Conservation (phyloP, 2,113 vertebrate species). For the Phyllostomus hastatus region DNA sequence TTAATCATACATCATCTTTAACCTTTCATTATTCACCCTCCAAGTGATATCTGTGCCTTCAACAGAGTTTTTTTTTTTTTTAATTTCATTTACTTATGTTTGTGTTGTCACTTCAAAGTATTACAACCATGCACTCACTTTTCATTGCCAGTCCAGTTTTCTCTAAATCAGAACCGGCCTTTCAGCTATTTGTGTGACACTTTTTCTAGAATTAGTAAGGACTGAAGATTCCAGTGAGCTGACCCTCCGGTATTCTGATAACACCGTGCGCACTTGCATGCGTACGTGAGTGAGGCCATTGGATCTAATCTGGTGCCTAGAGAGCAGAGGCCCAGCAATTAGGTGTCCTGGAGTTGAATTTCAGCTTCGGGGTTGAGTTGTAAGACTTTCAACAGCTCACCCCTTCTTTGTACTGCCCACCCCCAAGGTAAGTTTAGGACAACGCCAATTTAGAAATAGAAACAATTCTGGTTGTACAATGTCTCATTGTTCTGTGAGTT, state of each 20-base stretch:
- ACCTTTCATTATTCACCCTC: not conserved
- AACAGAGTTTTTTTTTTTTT: not conserved
- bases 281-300: not conserved
- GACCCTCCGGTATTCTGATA: not conserved
- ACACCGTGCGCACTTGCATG: not conserved
- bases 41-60: not conserved
- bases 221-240: not conserved
- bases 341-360: not conserved
- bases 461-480: not conserved
- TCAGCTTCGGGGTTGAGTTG: not conserved
- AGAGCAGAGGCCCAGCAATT: conserved; percentile 18
- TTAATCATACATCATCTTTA: not conserved
- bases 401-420: not conserved
- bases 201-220: not conserved
- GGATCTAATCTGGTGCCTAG: conserved; percentile 44
- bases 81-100: not conserved
- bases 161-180: conserved; percentile 2
- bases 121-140: not conserved
- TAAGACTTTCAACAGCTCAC: not conserved
- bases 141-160: conserved; percentile 14
- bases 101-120: conserved; percentile 9
- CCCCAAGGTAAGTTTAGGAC: not conserved
- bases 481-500: not conserved
- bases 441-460: not conserved
- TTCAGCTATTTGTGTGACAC: not conserved